A percentile compares a stretch with the other conserved stretches of the same genome.
Conservation (phyloP, 2,113 vertebrate species). For the Sinocyclocheilus grahami region DNA sequence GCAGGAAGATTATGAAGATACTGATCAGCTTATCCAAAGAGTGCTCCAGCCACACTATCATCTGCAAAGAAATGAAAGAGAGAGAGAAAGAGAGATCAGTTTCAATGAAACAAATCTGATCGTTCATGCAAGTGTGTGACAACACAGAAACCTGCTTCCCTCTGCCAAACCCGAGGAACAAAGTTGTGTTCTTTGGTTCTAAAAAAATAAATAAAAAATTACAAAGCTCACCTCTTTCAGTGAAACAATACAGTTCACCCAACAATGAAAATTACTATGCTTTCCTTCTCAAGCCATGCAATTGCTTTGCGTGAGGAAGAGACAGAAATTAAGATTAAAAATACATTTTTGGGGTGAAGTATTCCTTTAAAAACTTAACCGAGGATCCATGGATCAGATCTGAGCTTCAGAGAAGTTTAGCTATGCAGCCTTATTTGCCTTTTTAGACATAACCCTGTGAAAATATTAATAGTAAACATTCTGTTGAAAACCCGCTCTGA, state of each 20-base stretch:
- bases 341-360: not conserved
- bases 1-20: slow-evolving; percentile 98
- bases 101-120: not conserved
- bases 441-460: not conserved
- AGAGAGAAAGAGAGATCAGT: slow-evolving; percentile 54
- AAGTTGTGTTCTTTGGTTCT: not conserved
- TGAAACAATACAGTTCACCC: not conserved
- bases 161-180: slow-evolving; percentile 26
- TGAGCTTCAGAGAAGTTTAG: not conserved
- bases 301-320: not conserved
- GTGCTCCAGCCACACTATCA: slow-evolving; percentile 95
- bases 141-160: slow-evolving; percentile 73
- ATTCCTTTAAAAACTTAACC: not conserved
- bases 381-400: not conserved
- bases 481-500: not conserved
- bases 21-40: slow-evolving; percentile 99
- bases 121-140: slow-evolving; percentile 51
- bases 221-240: not conserved
- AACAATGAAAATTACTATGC: not conserved
- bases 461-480: not conserved
- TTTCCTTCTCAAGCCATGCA: not conserved
- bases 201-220: too few species aligned
- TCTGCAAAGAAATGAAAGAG: slow-evolving; percentile 71
- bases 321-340: too few species aligned
- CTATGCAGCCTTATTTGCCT: not conserved